A percentile compares a stretch with the other conserved stretches of the same genome.
These are phyloP conservation scores for Drosophila sordidula DNA, from an alignment of 2,888 invertebrate genomes.

Conservation along the genomic window DNA sequence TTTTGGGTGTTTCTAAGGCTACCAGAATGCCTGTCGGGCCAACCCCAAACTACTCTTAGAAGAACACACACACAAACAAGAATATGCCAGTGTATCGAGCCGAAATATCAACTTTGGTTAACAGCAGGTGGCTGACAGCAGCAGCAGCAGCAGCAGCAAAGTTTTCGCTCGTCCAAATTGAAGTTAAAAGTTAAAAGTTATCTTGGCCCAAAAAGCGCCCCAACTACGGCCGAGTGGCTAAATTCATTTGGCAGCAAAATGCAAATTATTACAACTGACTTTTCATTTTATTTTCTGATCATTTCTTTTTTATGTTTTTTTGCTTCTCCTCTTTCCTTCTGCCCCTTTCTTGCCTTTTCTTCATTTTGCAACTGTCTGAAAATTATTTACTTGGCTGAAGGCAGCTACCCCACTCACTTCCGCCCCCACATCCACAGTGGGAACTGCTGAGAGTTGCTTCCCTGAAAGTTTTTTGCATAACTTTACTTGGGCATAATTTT, in stretches of 20 bases:
- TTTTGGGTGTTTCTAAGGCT: conserved; percentile 13
- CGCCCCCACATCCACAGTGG: background rate
- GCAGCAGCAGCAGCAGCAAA: conserved; percentile 56
- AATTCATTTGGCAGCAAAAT: conserved; percentile 80
- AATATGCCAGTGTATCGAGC: conserved; percentile 29
- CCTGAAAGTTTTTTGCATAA: conserved; percentile 58
- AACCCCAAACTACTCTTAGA: conserved; percentile 43
- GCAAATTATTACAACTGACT: conserved; percentile 79
- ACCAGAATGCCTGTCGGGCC: conserved; percentile 1
- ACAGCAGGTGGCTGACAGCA: conserved; percentile 67
- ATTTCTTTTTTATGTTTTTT: conserved; percentile 34
- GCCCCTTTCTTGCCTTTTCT: conserved; percentile 11
- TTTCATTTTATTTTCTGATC: conserved; percentile 63
- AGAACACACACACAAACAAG: background rate
- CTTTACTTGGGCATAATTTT: conserved; percentile 60
- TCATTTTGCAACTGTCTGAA: conserved; percentile 47
- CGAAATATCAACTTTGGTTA: conserved; percentile 62
- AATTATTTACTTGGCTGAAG: conserved; percentile 70
- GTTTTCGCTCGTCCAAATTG: conserved; percentile 59
- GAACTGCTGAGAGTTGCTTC: conserved; percentile 45
- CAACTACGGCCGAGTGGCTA: conserved; percentile 64
- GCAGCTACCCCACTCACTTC: conserved; percentile 35
- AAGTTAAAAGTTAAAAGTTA: conserved; percentile 73
- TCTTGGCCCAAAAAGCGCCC: conserved; percentile 42
- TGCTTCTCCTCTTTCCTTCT: conserved; percentile 3